These are phyloP conservation scores for Muscicapa striata DNA, from an alignment of 2,797 vertebrate genomes.

Conservation along the genomic window DNA sequence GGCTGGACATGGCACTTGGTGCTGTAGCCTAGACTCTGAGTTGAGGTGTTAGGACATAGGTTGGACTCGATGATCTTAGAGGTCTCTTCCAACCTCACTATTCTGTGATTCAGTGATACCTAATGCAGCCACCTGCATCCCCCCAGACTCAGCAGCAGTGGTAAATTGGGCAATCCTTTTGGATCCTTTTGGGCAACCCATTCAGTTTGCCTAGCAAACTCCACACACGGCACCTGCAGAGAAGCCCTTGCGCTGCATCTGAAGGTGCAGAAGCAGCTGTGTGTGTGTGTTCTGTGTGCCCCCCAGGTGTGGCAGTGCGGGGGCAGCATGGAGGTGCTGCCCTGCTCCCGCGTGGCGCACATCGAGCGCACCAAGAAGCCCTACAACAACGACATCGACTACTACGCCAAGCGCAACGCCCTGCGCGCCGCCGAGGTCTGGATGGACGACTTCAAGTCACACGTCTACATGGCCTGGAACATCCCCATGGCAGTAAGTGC, in stretches of 20 bases:
- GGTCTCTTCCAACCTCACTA: no score
- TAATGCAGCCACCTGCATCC: neutral
- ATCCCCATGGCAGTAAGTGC: constrained; percentile 94
- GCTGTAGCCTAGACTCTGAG: no score
- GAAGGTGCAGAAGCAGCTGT: accelerated
- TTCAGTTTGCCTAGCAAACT: accelerated
- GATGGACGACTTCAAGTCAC: constrained; percentile 98
- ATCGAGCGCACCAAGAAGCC: constrained; percentile 97
- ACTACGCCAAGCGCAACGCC: constrained; percentile 96
- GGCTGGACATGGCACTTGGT: neutral
- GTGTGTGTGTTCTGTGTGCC: neutral
- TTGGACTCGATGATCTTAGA: no score
- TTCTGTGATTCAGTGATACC: no score
- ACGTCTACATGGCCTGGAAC: constrained; percentile 99
- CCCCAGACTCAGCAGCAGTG: neutral
- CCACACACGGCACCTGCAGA: neutral
- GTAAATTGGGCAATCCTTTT: no score
- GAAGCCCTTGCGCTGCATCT: neutral
- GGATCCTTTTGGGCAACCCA: accelerated
- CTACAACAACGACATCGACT: constrained; percentile 98
- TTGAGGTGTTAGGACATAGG: no score
- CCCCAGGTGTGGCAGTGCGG: constrained; percentile 97
- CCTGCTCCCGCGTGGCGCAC: constrained; percentile 94
- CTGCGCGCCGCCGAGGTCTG: constrained; percentile 95
- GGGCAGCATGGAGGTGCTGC: constrained; percentile 97